Evolutionary conservation across 2,888 invertebrate species (phyloP).

Genomic region (Stomorhina lunata): DNA sequence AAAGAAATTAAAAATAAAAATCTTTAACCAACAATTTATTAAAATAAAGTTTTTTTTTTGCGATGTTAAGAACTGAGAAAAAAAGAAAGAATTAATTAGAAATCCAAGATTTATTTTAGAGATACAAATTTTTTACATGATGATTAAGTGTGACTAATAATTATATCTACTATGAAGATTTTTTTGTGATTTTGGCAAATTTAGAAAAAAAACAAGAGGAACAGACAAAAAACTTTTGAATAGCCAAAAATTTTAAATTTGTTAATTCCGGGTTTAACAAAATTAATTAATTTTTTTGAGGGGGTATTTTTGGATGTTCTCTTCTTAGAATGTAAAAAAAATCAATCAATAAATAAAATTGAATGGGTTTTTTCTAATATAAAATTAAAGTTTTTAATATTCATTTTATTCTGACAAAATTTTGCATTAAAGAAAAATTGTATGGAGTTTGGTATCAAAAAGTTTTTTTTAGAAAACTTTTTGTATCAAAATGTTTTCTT

Average conservation of each 20-base stretch:
- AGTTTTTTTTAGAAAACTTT: too few relatives aligned
- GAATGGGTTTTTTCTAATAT: too few relatives aligned
- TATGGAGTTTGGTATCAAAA: too few relatives aligned
- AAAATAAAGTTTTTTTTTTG: too few relatives aligned
- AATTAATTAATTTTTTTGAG: slow-evolving; percentile 14
- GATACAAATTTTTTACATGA: slow-evolving; percentile 36
- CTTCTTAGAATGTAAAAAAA: neutral
- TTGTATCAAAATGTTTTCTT: too few relatives aligned
- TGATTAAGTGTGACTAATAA: slow-evolving; percentile 42
- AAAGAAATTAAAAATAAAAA: too few relatives aligned
- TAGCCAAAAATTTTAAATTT: too few relatives aligned
- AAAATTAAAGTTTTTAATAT: too few relatives aligned
- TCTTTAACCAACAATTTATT: too few relatives aligned
- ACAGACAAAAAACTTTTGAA: too few relatives aligned
- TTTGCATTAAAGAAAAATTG: too few relatives aligned
- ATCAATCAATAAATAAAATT: neutral
- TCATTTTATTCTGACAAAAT: too few relatives aligned
- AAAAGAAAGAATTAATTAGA: neutral
- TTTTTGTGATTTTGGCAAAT: neutral
- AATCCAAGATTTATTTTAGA: slow-evolving; percentile 18
- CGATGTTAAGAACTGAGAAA: neutral
- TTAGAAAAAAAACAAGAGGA: neutral
- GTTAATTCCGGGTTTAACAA: slow-evolving; percentile 44
- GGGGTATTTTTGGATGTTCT: slow-evolving; percentile 3
- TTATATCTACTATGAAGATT: neutral